Percentiles rank a stretch among this genome's conserved stretches.
Evolutionary conservation across 2,113 vertebrate species (phyloP).

Genomic region (Anser cygnoides): DNA sequence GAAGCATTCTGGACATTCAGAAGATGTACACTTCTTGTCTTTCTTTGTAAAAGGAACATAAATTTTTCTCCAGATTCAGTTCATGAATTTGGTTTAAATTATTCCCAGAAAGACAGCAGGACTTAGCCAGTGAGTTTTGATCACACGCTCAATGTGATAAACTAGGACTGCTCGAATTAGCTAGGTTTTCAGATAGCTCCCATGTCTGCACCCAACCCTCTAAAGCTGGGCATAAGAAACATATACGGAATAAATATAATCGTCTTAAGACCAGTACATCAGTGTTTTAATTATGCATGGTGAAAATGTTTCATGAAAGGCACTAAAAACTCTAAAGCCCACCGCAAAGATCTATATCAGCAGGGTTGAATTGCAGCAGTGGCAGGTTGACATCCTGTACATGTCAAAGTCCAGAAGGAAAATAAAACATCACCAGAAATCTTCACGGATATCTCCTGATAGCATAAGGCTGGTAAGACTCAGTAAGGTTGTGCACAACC

Average conservation of each 20-base stretch:
- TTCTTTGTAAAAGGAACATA: background rate
- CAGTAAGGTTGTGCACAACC: background rate
- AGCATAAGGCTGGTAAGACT: background rate
- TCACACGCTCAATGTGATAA: background rate
- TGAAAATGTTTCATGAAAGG: background rate
- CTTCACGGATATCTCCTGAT: background rate
- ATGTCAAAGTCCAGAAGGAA: background rate
- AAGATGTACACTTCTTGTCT: background rate
- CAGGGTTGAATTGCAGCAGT: rapidly evolving
- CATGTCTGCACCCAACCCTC: background rate
- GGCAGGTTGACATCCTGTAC: background rate
- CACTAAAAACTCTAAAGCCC: background rate
- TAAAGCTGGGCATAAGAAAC: background rate
- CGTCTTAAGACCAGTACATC: background rate
- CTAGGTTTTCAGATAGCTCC: background rate
- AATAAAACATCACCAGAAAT: background rate
- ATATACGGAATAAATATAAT: background rate
- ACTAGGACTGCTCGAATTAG: background rate
- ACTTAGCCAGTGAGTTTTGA: background rate
- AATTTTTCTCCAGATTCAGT: background rate
- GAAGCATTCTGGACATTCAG: background rate
- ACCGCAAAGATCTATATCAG: background rate
- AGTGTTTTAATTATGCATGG: background rate
- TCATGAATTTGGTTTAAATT: background rate
- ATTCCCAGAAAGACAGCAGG: background rate